Evolutionary conservation across 2,888 invertebrate species (phyloP).

Genomic region (Microctonus aethiopoides): DNA sequence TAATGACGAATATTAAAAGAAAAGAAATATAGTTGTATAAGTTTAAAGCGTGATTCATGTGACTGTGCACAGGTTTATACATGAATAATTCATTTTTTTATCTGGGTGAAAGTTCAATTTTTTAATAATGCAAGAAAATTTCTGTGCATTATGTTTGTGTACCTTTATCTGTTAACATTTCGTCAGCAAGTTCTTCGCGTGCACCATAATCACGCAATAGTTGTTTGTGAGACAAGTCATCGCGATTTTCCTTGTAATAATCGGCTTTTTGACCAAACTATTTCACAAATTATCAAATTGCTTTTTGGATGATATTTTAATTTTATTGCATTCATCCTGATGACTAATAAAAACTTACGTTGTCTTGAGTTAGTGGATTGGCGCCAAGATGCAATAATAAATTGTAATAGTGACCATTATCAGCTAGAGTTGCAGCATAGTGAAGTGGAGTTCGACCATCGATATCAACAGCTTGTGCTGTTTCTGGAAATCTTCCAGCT

Average conservation of each 20-base stretch:
- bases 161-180: constrained; percentile 85
- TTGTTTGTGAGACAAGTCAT: constrained; percentile 76
- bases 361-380: constrained; percentile 84
- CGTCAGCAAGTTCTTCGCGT: constrained; percentile 74
- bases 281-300: constrained; percentile 4
- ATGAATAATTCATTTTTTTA: neutral
- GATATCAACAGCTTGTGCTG: constrained; percentile 81
- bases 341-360: constrained; percentile 71
- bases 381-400: constrained; percentile 87
- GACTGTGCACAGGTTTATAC: neutral
- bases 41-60: neutral
- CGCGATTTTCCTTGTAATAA: constrained; percentile 78
- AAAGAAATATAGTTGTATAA: neutral
- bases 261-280: constrained; percentile 85
- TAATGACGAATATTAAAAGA: neutral
- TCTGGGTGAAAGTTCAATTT: neutral
- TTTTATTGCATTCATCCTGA: too few species aligned
- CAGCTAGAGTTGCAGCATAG: constrained; percentile 85
- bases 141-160: too few species aligned
- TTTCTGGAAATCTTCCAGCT: constrained; percentile 87
- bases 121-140: neutral
- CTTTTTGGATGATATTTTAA: neutral
- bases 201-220: constrained; percentile 79
- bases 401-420: constrained; percentile 90
- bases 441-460: constrained; percentile 89